Base-by-base conservation (phyloP, 1,140 invertebrate genomes). In the Reticulitermes speratus region DNA sequence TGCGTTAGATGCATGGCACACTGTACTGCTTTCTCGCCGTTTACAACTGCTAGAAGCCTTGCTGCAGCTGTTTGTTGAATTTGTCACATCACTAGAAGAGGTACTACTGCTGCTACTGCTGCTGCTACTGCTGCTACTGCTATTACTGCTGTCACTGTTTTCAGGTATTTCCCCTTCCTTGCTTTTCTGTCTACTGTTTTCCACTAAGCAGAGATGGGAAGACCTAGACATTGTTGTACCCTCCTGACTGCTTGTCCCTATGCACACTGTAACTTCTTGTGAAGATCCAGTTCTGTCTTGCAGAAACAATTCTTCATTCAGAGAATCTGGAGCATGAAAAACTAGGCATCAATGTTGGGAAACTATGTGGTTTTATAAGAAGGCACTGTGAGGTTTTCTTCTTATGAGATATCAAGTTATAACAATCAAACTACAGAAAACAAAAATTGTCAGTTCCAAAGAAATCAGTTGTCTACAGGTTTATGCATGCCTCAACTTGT, bases 41-140 rank as follows among this genome's bases (percentile, higher is more conserved):
- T n/a, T 52, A 48, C 83, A 84, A n/a, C 7, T 84, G 83, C 44
- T 25, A 52, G 45, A 21, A 9, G n/a, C 65, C 25, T 75, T 84
- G 83, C 45, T 84, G 83, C 52, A 32, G n/a, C 83, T 32, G 25
- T 52, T 0, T 91, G 90, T 23, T 85, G 86, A 12, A 90, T 89
- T 45, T 44, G 14, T 82, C 3, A 21, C 44, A 86, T 25, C 44
- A 45, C 44, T 86, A 52, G n/a, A 85, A n/a, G 55, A 48, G 23
- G 84, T 81, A 82, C 86, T 81, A 32, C 16, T 84, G n/a, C 59
- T 59, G 44, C 8, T 86, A 81, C 45, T 90, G 89, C 38, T 19
- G 44, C 83, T 45, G 59, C 32, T 82, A 21, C 90, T 89, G 30
- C 87, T 83, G 82, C 44, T 88, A 86, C 86, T 89, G 32, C 81